Conservation (phyloP, 2,797 vertebrate species). For the Rhinophrynus dorsalis region DNA sequence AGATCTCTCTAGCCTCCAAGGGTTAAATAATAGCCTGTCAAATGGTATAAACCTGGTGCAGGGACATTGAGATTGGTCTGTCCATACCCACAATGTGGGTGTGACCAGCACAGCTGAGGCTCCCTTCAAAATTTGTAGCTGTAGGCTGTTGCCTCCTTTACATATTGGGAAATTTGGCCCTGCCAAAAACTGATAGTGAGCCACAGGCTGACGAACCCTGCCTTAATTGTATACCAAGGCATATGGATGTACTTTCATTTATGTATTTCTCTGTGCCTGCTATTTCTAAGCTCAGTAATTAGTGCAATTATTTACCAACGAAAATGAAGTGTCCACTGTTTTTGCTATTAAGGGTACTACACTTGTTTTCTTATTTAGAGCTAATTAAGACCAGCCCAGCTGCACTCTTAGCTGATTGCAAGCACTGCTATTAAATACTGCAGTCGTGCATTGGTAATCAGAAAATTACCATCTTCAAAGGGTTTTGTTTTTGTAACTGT, state of each 20-base stretch:
- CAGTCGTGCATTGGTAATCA: conserved; percentile 42
- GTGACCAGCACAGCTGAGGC: too few relatives aligned
- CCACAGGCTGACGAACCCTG: too few relatives aligned
- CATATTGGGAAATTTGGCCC: too few relatives aligned
- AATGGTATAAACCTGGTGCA: too few relatives aligned
- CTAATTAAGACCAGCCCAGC: conserved; percentile 28
- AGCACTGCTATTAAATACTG: conserved; percentile 24
- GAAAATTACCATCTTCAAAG: conserved; percentile 25
- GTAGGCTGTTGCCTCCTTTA: too few relatives aligned
- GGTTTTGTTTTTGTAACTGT: neutral
- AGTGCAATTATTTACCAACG: conserved; percentile 30
- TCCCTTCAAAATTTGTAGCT: too few relatives aligned
- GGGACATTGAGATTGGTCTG: too few relatives aligned
- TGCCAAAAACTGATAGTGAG: too few relatives aligned
- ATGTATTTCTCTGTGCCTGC: neutral
- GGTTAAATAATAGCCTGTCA: too few relatives aligned
- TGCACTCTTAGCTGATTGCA: conserved; percentile 18
- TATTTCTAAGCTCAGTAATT: conserved; percentile 21
- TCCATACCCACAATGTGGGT: too few relatives aligned
- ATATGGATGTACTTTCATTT: neutral
- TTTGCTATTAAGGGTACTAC: conserved; percentile 19
- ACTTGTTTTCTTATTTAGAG: neutral
- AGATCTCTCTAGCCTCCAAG: too few relatives aligned
- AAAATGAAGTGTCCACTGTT: conserved; percentile 24
- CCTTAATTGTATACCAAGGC: neutral